phyloP scores from a whole-genome alignment of 2,113 vertebrate species.

The Xiphorhynchus elegans region DNA sequence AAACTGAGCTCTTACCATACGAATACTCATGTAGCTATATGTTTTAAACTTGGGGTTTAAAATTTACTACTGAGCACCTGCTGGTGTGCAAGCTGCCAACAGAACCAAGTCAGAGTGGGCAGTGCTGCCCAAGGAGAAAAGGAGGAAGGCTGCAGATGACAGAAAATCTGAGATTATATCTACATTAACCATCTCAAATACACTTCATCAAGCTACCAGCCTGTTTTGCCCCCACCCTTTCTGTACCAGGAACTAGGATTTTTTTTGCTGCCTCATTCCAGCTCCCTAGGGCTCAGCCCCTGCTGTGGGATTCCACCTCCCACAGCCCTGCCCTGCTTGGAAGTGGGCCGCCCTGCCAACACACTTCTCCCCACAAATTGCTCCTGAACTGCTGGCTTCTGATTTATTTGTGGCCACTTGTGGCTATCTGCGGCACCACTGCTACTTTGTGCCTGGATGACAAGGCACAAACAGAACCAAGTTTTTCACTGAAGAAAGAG shows the following conservation, averaged over 20 bases:
- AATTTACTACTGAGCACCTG: background rate
- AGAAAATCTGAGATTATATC: background rate
- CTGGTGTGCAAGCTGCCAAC: background rate
- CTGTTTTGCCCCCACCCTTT: background rate
- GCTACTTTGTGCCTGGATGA: background rate
- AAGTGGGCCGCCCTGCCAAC: no score
- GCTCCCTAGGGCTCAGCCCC: no score
- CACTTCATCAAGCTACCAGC: background rate
- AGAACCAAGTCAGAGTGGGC: fast-evolving
- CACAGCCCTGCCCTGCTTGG: background rate
- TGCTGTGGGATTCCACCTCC: background rate
- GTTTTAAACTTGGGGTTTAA: background rate
- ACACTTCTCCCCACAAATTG: background rate
- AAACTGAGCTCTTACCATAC: background rate
- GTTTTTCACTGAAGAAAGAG: background rate
- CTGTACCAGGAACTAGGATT: background rate
- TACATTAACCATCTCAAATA: background rate
- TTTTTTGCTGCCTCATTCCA: background rate
- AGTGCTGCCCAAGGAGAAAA: background rate
- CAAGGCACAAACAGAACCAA: background rate
- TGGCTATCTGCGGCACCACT: background rate
- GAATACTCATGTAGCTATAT: background rate
- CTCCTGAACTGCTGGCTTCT: background rate
- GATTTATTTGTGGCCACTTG: background rate
- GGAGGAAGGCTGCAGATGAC: background rate